Conservation (phyloP, 2,797 vertebrate species). For the Macrochelys suwanniensis region DNA sequence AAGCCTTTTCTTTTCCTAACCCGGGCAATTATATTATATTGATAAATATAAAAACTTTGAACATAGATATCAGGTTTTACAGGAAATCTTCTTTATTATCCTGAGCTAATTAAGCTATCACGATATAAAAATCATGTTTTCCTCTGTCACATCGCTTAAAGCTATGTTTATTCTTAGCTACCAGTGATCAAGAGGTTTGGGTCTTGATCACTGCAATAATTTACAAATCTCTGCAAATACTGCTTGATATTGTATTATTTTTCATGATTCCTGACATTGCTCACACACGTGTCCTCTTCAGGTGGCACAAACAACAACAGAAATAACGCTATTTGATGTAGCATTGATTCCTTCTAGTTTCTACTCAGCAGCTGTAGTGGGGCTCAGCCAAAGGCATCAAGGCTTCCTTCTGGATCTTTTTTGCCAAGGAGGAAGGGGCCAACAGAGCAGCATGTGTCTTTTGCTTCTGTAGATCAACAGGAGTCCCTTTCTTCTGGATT, state of each 20-base stretch:
- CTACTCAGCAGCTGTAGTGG: not conserved
- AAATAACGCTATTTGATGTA: not conserved
- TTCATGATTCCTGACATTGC: not conserved
- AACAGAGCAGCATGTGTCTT: not conserved
- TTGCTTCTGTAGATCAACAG: rapidly evolving
- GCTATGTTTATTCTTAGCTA: not conserved
- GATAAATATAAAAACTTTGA: slow-evolving; percentile 7
- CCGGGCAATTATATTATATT: not conserved
- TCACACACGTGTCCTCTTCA: slow-evolving; percentile 21
- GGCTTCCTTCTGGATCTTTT: not conserved
- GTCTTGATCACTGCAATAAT: slow-evolving; percentile 12
- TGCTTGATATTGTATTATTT: slow-evolving; percentile 21
- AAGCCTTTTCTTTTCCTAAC: not conserved
- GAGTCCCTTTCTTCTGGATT: not conserved
- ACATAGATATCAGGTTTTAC: not conserved
- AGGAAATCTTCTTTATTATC: not conserved
- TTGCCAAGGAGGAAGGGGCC: not conserved
- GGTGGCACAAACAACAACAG: not conserved
- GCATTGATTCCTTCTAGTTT: not conserved
- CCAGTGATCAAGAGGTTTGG: slow-evolving; percentile 25
- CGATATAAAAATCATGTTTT: not conserved
- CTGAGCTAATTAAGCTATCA: not conserved
- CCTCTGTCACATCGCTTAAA: not conserved
- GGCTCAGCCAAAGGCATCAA: not conserved
- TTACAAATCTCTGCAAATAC: slow-evolving; percentile 35